Percentiles rank a stretch among this genome's conserved stretches.
These are phyloP conservation scores for Seladonia tumulorum DNA, from an alignment of 2,888 invertebrate species.

Conservation along the genomic window DNA sequence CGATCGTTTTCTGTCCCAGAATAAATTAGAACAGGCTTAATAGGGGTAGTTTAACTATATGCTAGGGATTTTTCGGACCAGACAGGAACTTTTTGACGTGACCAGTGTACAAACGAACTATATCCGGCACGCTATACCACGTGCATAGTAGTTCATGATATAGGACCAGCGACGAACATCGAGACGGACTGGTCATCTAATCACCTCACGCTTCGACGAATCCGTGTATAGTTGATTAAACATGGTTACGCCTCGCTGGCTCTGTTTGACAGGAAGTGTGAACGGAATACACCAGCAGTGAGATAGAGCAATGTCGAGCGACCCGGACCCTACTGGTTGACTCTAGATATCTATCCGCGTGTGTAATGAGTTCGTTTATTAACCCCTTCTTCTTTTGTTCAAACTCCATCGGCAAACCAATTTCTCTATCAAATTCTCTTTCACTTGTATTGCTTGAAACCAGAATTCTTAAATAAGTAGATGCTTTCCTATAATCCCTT, in stretches of 20 bases:
- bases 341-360: background rate
- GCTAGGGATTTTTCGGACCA: background rate
- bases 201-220: constrained; percentile 1
- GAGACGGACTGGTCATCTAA: constrained; percentile 1
- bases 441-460: too few relatives aligned
- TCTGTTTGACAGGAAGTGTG: constrained; percentile 12
- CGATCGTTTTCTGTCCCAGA: too few relatives aligned
- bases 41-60: background rate
- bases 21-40: background rate
- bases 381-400: background rate
- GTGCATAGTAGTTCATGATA: background rate
- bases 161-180: background rate
- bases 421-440: too few relatives aligned
- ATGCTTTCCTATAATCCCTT: background rate
- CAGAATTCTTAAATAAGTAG: too few relatives aligned
- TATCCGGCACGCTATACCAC: background rate
- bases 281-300: constrained; percentile 5
- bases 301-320: background rate
- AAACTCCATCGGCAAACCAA: background rate
- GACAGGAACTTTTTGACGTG: background rate
- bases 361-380: background rate
- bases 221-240: constrained; percentile 8
- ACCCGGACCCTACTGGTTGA: background rate
- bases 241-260: background rate
- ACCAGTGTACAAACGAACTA: background rate